Evolutionary conservation across 2,888 invertebrate species (phyloP).

Genomic region (Hypsopygia costalis): DNA sequence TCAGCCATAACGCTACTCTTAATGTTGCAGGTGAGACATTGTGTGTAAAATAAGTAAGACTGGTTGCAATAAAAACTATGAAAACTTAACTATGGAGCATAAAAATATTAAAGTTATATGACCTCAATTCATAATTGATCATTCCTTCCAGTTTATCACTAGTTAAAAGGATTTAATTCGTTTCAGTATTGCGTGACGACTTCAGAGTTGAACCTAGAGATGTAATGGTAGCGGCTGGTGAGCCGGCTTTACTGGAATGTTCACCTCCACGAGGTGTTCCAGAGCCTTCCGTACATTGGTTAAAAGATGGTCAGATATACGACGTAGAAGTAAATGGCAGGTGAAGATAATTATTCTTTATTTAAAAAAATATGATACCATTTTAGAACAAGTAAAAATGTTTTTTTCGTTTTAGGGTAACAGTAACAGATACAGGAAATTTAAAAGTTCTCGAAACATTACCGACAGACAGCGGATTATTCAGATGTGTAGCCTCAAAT

Average conservation of each 20-base stretch:
- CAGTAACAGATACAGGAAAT: slow-evolving; percentile 93
- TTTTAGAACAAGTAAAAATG: no score
- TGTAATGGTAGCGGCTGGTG: slow-evolving; percentile 95
- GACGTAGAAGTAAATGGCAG: slow-evolving; percentile 83
- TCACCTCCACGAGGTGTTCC: slow-evolving; percentile 97
- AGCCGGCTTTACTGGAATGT: slow-evolving; percentile 95
- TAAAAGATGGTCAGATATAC: slow-evolving; percentile 85
- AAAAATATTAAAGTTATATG: no score
- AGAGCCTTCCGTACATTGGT: slow-evolving; percentile 96
- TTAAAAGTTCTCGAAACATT: slow-evolving; percentile 94
- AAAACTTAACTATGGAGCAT: no score
- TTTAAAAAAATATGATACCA: not conserved
- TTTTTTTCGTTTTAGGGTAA: slow-evolving; percentile 84
- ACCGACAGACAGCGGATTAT: slow-evolving; percentile 93
- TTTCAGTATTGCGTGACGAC: slow-evolving; percentile 95
- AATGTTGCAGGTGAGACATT: slow-evolving; percentile 91
- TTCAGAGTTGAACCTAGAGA: slow-evolving; percentile 95
- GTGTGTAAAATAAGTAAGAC: no score
- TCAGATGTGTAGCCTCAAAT: slow-evolving; percentile 95
- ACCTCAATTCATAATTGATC: no score
- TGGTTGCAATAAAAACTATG: no score
- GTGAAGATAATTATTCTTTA: slow-evolving; percentile 34
- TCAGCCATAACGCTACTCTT: slow-evolving; percentile 95
- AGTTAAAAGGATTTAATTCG: no score
- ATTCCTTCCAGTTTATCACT: no score